Base-by-base conservation (phyloP, 2,113 vertebrate species). In the Rostratula benghalensis region DNA sequence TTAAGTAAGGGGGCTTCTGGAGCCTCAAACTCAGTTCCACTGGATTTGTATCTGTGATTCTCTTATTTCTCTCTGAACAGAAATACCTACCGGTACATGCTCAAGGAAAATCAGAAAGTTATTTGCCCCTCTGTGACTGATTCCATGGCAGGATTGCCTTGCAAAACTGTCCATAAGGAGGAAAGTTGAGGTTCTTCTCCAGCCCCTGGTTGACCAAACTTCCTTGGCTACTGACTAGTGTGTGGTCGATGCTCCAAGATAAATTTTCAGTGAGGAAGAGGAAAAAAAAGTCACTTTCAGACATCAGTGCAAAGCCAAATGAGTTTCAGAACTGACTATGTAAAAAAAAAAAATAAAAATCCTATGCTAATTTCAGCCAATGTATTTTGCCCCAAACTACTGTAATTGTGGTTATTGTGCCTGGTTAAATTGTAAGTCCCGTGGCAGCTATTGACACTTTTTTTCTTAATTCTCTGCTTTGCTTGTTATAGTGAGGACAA, bases 361-460 rank as follows among this genome's bases (percentile, higher is more conserved):
- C 25, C 59, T 68, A 7, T 5, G 37, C 35, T 77, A 7, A 31
- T 67, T 18, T 74, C 45, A 37, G 25, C 71, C 37, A 57, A 16
- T 15, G 2, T 28, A 21, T 74, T 92, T 86, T 89, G 9, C 39
- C 50, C 16, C 51, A 31, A 31, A 28, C 20, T 63, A 24, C n/a
- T 46, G 21, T 45, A 41, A 18, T 70, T 51, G 23, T 69, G 28
- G 18, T 35, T 83, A 50, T 20, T 0, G 1, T 59, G 30, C 16
- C 23, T 56, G 37, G 8, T 43, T 59, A 23, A 4, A 4, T 41
- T 0, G 0, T 13, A 61, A 83, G 8, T 74, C 37, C 22, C 6
- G 1, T 22, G 43, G 77, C 39, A 87, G 18, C 35, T 83, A 6
- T 17, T 3, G 6, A 59, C 9, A 9, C 68, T 31, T 37, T 89